Base-by-base conservation (phyloP, 2,113 vertebrate genomes). In the Brachyhypopomus gauderio region DNA sequence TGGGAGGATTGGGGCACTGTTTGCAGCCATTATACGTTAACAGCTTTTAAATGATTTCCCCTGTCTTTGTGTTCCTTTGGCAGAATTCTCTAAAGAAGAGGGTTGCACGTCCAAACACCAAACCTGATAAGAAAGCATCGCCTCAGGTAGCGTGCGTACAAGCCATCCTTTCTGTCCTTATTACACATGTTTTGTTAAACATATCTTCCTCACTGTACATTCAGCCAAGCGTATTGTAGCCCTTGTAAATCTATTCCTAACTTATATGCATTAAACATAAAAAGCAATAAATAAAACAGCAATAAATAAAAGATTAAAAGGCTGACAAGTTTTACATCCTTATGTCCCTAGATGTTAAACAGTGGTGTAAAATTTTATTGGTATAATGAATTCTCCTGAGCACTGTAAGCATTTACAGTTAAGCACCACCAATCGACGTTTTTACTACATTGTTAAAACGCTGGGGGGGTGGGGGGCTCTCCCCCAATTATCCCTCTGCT, bases 11-110 rank as follows among this genome's bases (percentile, higher is more conserved):
- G 66, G 75, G 19, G 58, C 14, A 8, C 25, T 56, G 25, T 59
- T 22, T 45, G 22, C 11, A 72, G 22, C 63, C 64, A 75, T 23
- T 82, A 52, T 16, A 36, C 59, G 59, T 66, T 56, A 80, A 36
- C 5, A 36, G 67, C 5, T 85, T 27, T 84, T 2, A 86, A 78
- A 77, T 25, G 30, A 64, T 76, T 72, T 59, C 52, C 38, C 30
- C 7, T 79, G 19, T 63, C 14, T 59, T 76, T 74, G 72, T 36
- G 82, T 59, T 78, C 63, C 78, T 85, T 34, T 88, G 80, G 34
- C 92, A 99, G 97, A 97, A 96, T 85, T 95, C 96, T 86, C 92
- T 97, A 92, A 98, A 97, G 94, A 98, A 98, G 90, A 91, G 96
- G 88, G 93, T 92, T 9, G 92, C 95, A 27, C 94, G 97, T 60